Percentiles rank a stretch among this genome's conserved stretches.
These are phyloP conservation scores for Channallabes apus DNA, from an alignment of 2,797 vertebrate genomes.

Conservation along the genomic window DNA sequence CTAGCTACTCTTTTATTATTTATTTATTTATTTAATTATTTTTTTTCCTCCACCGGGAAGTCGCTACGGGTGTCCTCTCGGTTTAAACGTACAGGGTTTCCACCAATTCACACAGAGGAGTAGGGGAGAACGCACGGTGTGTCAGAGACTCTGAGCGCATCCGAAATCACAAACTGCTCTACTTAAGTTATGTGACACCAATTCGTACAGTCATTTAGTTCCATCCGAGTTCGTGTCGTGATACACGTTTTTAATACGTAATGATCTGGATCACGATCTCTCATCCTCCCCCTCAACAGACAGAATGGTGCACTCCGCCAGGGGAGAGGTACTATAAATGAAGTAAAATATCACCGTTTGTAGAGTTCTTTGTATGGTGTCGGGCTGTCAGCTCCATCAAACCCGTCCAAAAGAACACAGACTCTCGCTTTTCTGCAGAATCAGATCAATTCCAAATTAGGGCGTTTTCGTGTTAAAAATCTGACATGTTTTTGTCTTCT, in stretches of 20 bases:
- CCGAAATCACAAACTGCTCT: not conserved
- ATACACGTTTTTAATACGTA: not conserved
- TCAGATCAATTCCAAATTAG: not conserved
- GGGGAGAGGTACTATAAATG: slow-evolving; percentile 79
- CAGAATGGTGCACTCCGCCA: slow-evolving; percentile 71
- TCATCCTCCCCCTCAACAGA: not conserved
- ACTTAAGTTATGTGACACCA: not conserved
- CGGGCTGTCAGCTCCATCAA: slow-evolving; percentile 46
- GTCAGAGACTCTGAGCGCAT: not conserved
- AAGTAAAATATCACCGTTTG: slow-evolving; percentile 72
- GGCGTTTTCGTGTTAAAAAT: not conserved
- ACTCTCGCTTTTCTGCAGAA: not conserved
- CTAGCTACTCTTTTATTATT: slow-evolving; percentile 76
- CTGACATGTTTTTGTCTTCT: no score
- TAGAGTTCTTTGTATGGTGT: slow-evolving; percentile 73
- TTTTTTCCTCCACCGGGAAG: slow-evolving; percentile 92
- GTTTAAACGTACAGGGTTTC: slow-evolving; percentile 93
- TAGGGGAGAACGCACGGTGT: slow-evolving; percentile 27
- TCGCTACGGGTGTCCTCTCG: slow-evolving; percentile 94
- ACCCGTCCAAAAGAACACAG: not conserved
- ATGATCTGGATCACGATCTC: not conserved
- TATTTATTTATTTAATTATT: slow-evolving; percentile 26
- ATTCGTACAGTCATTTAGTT: fast-evolving
- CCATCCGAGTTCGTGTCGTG: not conserved
- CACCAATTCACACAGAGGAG: slow-evolving; percentile 70